Conservation (phyloP, 1,140 invertebrate genomes). For the Drosophila nigrodunni region DNA sequence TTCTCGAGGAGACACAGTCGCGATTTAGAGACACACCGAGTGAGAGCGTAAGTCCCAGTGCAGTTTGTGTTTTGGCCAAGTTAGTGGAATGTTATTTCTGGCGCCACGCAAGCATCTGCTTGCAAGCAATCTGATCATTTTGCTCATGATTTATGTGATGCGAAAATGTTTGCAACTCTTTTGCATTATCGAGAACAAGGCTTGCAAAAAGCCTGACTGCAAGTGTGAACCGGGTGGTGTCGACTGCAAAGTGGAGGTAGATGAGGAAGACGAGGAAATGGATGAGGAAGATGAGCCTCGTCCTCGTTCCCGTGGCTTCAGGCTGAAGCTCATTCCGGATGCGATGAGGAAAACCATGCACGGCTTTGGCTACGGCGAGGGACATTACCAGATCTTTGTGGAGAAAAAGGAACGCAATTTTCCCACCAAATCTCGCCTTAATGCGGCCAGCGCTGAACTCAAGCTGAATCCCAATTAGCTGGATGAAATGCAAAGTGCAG, state of each 20-base stretch:
- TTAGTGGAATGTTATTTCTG: conserved; percentile 65
- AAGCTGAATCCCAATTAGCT: conserved; percentile 82
- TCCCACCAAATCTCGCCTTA: conserved; percentile 72
- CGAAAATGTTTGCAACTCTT: conserved; percentile 74
- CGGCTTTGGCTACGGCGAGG: conserved; percentile 77
- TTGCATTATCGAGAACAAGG: conserved; percentile 75
- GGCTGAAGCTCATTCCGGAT: conserved; percentile 65
- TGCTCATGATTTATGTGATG: conserved; percentile 74
- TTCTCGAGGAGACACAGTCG: conserved; percentile 42
- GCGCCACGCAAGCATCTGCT: conserved; percentile 77
- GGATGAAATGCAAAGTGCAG: background rate
- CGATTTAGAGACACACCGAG: conserved; percentile 12
- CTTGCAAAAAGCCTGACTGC: conserved; percentile 45
- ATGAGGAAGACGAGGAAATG: background rate
- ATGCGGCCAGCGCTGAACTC: conserved; percentile 78
- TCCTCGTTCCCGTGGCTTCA: conserved; percentile 54
- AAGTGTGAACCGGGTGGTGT: conserved; percentile 10
- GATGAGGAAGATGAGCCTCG: background rate
- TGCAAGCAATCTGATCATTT: conserved; percentile 72
- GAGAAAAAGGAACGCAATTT: conserved; percentile 79
- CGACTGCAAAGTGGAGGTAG: too few relatives aligned
- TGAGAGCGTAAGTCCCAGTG: conserved; percentile 63
- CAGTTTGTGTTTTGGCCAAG: background rate
- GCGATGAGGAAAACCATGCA: conserved; percentile 76
- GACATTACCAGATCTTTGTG: conserved; percentile 80